Base-by-base conservation (phyloP, 2,888 invertebrate genomes). In the Nephrotoma flavescens region DNA sequence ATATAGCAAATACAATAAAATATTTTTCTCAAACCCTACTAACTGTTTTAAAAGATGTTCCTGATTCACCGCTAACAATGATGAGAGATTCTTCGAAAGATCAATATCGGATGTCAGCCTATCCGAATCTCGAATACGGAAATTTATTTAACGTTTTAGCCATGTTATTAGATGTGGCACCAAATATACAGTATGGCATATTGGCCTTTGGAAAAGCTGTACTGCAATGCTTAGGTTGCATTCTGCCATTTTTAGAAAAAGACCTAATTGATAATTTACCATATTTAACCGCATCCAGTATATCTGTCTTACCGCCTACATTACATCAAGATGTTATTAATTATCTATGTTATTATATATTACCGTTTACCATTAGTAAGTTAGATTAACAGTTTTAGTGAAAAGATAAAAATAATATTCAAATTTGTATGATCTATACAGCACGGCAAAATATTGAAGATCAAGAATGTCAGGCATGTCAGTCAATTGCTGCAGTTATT, bases 1-100 rank as follows among this genome's bases (percentile, higher is more conserved):
- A 99, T 92, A 97, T 99, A 92, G 98, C 98, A 88, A 98, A 98
- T 92, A 99, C 98, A 87, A 95, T 99, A 90, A 98, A 99, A 92
- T 99, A 98, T 92, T 99, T 99, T 93, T 97, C 98, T 85, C 98
- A 98, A 93, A 98, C 98, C 83, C 93, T 99, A 88, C 93, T 99
- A 89, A 99, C 98, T 92, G 96, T 99, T 88, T 93, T 99, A 88
- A 99, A 98, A 93, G 99, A 99, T 94, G 98, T 99, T 86, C 97
- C 97, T 31, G 96, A 96, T 89, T 97, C 97, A 12, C 98, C 98
- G 3, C 93, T 97, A 88, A 97, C 98, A 91, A 96, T 98, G 94
- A 95, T 98, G 88, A 96, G 96, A 88, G 95, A 95, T 88, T 95
- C 97, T 41, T 96, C 96, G 90, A 95, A 96, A 91, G 98, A 99